Evolutionary conservation across 2,113 vertebrate species (phyloP).

Genomic region (Tiliqua scincoides): DNA sequence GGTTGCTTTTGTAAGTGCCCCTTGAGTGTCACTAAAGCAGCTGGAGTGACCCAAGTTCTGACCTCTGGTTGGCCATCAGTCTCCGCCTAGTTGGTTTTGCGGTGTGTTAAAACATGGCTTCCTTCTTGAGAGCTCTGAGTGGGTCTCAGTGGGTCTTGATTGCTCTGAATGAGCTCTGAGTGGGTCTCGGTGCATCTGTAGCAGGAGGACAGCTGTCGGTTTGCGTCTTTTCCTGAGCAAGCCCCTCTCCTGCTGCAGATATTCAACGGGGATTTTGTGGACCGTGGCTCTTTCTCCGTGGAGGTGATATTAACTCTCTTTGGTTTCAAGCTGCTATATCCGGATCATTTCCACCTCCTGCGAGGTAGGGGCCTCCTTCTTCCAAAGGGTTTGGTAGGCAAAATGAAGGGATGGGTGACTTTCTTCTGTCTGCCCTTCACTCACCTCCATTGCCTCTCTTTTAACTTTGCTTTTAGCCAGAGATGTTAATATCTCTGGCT

Average conservation of each 20-base stretch:
- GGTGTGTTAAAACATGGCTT: not conserved
- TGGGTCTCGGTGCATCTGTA: not conserved
- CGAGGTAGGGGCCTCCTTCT: slow-evolving; percentile 76
- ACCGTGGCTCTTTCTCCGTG: slow-evolving; percentile 92
- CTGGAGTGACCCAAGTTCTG: no score
- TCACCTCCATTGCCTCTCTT: not conserved
- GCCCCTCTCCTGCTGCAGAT: slow-evolving; percentile 76
- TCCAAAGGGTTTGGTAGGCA: not conserved
- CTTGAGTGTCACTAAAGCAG: not conserved
- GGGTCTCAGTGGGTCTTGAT: not conserved
- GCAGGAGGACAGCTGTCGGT: no score
- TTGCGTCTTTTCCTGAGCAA: not conserved
- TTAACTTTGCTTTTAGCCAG: not conserved
- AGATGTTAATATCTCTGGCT: not conserved
- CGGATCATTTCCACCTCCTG: slow-evolving; percentile 89
- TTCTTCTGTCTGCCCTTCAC: no score
- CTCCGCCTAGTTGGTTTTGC: not conserved
- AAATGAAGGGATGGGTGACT: not conserved
- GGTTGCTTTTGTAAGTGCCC: not conserved
- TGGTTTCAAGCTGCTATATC: slow-evolving; percentile 93
- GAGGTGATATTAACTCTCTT: slow-evolving; percentile 95
- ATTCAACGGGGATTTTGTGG: slow-evolving; percentile 95
- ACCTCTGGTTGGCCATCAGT: not conserved
- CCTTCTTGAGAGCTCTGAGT: not conserved
- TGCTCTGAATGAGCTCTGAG: not conserved